Evolutionary conservation across 2,113 vertebrate species (phyloP).

Genomic region (Stigmatopora nigra): DNA sequence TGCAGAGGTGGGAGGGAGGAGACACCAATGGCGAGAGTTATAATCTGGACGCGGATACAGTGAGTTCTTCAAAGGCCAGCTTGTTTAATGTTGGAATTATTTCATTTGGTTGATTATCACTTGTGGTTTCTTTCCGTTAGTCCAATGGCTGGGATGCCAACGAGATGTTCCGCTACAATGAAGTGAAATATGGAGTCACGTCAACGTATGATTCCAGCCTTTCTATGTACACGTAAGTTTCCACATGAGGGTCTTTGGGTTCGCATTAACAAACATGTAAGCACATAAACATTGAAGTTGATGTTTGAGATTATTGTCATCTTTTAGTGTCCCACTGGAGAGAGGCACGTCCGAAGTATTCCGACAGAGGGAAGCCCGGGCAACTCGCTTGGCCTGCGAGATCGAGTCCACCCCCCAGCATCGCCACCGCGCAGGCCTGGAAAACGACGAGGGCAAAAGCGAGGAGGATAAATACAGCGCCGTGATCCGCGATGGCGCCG

Average conservation of each 20-base stretch:
- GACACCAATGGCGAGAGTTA: slow-evolving; percentile 85
- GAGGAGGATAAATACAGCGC: slow-evolving; percentile 86
- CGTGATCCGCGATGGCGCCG: slow-evolving; percentile 71
- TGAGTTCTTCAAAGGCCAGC: slow-evolving; percentile 40
- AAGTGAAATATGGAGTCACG: slow-evolving; percentile 86
- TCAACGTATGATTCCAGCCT: slow-evolving; percentile 89
- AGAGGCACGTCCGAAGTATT: slow-evolving; percentile 79
- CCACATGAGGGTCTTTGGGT: neutral
- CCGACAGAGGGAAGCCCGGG: slow-evolving; percentile 80
- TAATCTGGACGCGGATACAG: slow-evolving; percentile 82
- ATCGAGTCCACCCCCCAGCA: slow-evolving; percentile 87
- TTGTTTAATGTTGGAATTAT: neutral
- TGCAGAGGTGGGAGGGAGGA: slow-evolving; percentile 87
- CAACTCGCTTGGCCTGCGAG: slow-evolving; percentile 79
- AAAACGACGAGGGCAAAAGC: slow-evolving; percentile 81
- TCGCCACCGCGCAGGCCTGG: slow-evolving; percentile 75
- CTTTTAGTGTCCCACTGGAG: slow-evolving; percentile 77
- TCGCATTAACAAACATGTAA: too few species aligned
- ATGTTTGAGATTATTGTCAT: too few species aligned
- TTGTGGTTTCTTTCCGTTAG: slow-evolving; percentile 41
- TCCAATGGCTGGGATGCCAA: slow-evolving; percentile 91
- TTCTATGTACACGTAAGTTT: slow-evolving; percentile 85
- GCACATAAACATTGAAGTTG: too few species aligned
- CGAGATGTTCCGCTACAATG: slow-evolving; percentile 90
- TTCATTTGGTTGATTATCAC: neutral